Conservation (phyloP, 2,888 invertebrate species). For the Amblyjoppa fuscipennis region DNA sequence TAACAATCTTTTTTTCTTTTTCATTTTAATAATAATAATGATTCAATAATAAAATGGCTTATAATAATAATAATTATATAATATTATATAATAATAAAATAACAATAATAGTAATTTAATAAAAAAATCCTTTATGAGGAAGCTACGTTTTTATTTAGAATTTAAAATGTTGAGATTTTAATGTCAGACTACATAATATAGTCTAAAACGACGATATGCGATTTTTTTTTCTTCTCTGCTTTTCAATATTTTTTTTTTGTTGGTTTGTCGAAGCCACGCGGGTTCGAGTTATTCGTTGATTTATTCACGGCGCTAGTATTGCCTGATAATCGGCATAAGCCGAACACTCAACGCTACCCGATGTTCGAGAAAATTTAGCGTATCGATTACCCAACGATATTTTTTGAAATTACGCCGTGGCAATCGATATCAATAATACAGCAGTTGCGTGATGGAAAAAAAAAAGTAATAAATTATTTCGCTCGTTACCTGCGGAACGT, state of each 20-base stretch:
- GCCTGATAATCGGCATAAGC: background rate
- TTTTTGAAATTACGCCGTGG: background rate
- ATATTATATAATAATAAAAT: too few relatives aligned
- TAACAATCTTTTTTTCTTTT: background rate
- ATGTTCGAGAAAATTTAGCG: background rate
- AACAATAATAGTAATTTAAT: too few relatives aligned
- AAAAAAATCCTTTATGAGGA: too few relatives aligned
- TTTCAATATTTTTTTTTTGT: background rate
- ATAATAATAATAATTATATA: too few relatives aligned
- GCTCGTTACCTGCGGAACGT: background rate
- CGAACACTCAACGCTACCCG: background rate
- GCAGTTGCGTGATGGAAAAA: background rate
- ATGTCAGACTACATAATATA: too few relatives aligned
- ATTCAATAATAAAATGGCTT: too few relatives aligned
- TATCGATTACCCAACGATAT: background rate
- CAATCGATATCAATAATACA: background rate
- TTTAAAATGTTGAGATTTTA: too few relatives aligned
- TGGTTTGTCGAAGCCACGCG: background rate
- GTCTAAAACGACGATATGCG: too few relatives aligned
- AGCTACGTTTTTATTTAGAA: too few relatives aligned
- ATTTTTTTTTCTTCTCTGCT: conserved; percentile 4
- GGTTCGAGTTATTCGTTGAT: conserved; percentile 14
- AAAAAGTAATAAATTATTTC: background rate
- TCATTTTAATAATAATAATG: too few relatives aligned
- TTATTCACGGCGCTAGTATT: background rate